Evolutionary conservation across 2,113 vertebrate species (phyloP), one percentile per base, ranked within the genome.

Genomic region (Scatophagus argus): DNA sequence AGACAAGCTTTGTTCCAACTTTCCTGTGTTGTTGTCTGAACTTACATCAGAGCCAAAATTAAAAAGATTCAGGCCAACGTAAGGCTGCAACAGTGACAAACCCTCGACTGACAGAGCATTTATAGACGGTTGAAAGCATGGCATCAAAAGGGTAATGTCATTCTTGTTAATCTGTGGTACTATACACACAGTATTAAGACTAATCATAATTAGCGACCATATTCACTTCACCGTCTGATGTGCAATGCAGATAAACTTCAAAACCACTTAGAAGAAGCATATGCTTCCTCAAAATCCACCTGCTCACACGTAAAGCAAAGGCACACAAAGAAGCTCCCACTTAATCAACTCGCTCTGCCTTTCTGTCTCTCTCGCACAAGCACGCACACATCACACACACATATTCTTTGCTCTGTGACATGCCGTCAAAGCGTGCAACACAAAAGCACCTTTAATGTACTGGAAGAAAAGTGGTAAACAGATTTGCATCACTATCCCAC

Each of bases 401-500:
- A 84, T 11, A 80, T 76, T 85, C 84, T 90, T 80, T 87, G 86
- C 86, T 91, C 81, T 69, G 58, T 89, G 93, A 92, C 91, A 87
- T 64, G 41, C 83, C 83, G 78, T 93, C 92, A 92, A 91, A 90
- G 87, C 83, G 49, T 17, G 41, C 79, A 88, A 89, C 86, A 93
- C 92, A 94, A 92, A 93, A 92, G 91, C 88, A 84, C 83, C 91
- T 94, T 93, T 92, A 93, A 93, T 92, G 90, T 89, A 87, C 69
- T 80, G 69, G 81, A 87, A 84, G 77, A 86, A 93, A 92, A 90
- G 86, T 87, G 85, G 91, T 91, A 92, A 94, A 94, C 91, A 94
- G 93, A 95, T 94, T 94, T 93, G 93, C 92, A 93, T 94, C 93
- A 93, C 87, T 89, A 90, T 74, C 81, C 84, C 91, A 89, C 90